A percentile compares a stretch with the other conserved stretches of the same genome.
Conservation (phyloP, 2,797 vertebrate genomes). For the Pangasius macronema region DNA sequence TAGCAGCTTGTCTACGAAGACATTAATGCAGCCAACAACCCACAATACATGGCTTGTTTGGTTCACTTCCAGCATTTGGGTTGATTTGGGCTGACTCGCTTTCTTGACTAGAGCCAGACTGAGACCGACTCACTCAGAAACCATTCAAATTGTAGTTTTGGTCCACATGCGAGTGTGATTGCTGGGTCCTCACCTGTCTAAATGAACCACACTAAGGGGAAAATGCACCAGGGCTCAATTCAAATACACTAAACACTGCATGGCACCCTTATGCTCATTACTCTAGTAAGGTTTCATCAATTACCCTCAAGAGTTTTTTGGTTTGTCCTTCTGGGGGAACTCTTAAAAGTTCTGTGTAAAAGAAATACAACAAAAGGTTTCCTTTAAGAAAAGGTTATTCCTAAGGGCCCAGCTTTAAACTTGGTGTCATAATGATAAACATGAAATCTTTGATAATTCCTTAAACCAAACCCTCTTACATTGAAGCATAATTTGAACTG, state of each 20-base stretch:
- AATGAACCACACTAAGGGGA: background rate
- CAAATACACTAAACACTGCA: background rate
- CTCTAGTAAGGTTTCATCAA: background rate
- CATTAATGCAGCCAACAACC: background rate
- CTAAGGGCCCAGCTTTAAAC: background rate
- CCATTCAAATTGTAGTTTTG: background rate
- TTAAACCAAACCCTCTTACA: background rate
- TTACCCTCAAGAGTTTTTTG: background rate
- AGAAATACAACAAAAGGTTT: background rate
- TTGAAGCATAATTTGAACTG: background rate
- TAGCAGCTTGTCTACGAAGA: slow-evolving; percentile 6
- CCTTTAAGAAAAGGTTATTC: background rate
- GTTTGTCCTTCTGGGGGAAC: background rate
- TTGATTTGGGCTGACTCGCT: background rate
- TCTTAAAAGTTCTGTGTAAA: background rate
- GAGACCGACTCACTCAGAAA: background rate
- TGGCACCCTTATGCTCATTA: background rate
- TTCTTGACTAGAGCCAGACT: background rate
- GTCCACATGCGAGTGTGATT: background rate
- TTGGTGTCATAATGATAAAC: background rate
- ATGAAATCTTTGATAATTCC: background rate
- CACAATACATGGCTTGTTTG: background rate
- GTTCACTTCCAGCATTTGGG: background rate
- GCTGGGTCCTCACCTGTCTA: background rate
- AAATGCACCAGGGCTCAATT: background rate